Percentiles rank a stretch among this genome's conserved stretches.
These are phyloP conservation scores for Vicugna pacos DNA, from an alignment of 2,113 vertebrate genomes.

Conservation along the genomic window DNA sequence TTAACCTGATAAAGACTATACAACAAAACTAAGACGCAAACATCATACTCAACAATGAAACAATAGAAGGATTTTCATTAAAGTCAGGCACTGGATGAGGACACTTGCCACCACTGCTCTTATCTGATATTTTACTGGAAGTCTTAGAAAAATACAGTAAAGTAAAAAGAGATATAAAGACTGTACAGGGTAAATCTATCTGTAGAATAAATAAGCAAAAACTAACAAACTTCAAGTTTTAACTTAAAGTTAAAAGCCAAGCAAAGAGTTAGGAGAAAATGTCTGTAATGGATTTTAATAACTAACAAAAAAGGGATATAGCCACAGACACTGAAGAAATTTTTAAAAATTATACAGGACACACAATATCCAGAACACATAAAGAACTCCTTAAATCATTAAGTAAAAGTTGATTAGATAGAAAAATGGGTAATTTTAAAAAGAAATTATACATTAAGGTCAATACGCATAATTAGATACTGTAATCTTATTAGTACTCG, in stretches of 20 bases:
- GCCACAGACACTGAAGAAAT: background rate
- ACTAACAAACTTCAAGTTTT: background rate
- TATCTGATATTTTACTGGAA: background rate
- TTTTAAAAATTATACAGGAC: background rate
- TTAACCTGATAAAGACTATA: background rate
- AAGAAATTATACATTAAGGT: background rate
- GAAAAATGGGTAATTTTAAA: background rate
- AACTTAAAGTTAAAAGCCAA: slow-evolving; percentile 33
- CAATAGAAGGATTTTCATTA: background rate
- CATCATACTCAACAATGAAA: background rate
- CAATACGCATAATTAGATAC: background rate
- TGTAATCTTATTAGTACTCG: background rate
- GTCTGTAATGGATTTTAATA: background rate
- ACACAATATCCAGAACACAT: background rate
- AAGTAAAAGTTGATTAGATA: background rate
- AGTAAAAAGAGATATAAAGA: slow-evolving; percentile 13
- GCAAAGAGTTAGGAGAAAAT: background rate
- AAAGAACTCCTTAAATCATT: slow-evolving; percentile 20
- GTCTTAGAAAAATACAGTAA: background rate
- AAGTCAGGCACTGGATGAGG: background rate
- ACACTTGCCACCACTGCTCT: background rate
- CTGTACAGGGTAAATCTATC: background rate
- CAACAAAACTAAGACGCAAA: background rate
- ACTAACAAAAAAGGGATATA: background rate
- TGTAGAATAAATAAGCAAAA: background rate